These are phyloP conservation scores for Halocynthia roretzi DNA, from an alignment of 23 tunicate species.

Conservation along the genomic window DNA sequence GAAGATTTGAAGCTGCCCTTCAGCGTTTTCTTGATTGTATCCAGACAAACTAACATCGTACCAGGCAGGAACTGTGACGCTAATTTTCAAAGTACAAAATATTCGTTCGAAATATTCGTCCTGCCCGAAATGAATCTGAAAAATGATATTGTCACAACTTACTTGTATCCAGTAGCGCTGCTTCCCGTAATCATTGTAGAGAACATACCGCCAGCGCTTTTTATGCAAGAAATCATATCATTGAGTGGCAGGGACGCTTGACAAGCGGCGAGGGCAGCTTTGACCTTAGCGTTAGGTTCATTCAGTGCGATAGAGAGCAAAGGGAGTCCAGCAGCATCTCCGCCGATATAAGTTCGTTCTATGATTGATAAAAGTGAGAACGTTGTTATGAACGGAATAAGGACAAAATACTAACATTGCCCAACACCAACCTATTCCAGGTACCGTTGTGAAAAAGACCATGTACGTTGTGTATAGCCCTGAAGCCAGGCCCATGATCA, in stretches of 20 bases:
- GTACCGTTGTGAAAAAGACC: constrained; percentile 68
- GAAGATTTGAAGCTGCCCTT: constrained; percentile 36
- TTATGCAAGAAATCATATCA: constrained; percentile 18
- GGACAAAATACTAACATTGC: background rate
- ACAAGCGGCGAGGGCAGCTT: background rate
- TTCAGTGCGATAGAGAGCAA: constrained; percentile 29
- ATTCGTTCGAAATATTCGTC: too few relatives aligned
- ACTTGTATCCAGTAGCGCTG: constrained; percentile 1
- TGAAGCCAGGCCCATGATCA: constrained; percentile 27
- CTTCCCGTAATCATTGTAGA: constrained; percentile 18
- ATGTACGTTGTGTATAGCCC: constrained; percentile 62
- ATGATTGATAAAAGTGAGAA: background rate
- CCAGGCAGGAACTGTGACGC: constrained; percentile 51
- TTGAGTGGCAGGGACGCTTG: background rate
- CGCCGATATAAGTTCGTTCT: constrained; percentile 43
- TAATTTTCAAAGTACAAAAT: background rate
- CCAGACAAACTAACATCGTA: constrained; percentile 50
- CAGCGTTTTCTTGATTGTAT: constrained; percentile 27
- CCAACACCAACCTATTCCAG: constrained; percentile 48
- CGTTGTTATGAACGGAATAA: too few relatives aligned
- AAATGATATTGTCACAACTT: background rate
- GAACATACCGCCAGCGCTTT: constrained; percentile 11
- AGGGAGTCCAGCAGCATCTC: constrained; percentile 14
- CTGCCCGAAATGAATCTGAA: too few relatives aligned
- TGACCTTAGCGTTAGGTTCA: background rate